These are phyloP conservation scores for Ptyas mucosa DNA, from an alignment of 2,113 vertebrate species.

Conservation along the genomic window DNA sequence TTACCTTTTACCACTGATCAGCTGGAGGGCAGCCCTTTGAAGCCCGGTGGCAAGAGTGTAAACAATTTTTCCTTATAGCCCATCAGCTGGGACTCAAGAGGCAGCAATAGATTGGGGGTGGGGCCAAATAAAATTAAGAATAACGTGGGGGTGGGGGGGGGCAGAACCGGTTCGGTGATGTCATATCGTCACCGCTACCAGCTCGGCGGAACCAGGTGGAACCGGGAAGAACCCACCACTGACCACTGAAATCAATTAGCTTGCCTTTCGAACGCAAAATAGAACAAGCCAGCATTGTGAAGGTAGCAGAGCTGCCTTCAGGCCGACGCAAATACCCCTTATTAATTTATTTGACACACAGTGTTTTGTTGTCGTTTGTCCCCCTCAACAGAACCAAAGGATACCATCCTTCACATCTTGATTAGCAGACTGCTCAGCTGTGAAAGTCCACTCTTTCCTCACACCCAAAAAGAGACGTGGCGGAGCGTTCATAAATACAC, in stretches of 20 bases:
- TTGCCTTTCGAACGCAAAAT: neutral
- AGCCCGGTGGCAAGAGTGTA: no score
- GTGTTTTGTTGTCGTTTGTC: conserved; percentile 6
- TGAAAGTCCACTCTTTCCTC: conserved; percentile 55
- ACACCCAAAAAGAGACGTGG: conserved; percentile 44
- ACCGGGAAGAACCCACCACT: no score
- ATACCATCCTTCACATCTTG: conserved; percentile 56
- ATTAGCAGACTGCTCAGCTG: conserved; percentile 51
- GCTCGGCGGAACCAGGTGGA: no score
- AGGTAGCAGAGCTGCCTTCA: neutral
- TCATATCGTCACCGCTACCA: no score
- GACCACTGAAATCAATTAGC: neutral
- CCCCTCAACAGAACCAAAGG: conserved; percentile 40
- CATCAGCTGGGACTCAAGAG: no score
- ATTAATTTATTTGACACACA: conserved; percentile 28
- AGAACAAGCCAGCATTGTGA: neutral
- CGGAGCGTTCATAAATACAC: conserved; percentile 68
- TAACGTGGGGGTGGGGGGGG: no score
- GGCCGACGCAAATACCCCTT: neutral
- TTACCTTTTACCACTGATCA: no score
- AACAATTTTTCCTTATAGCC: no score
- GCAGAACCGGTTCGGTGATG: no score
- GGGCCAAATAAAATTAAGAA: no score
- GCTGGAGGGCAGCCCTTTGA: no score
- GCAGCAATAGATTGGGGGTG: no score